Percentiles rank a stretch among this genome's conserved stretches.
Evolutionary conservation across 1,140 invertebrate genomes (phyloP).

Genomic region (Epicauta chinensis): DNA sequence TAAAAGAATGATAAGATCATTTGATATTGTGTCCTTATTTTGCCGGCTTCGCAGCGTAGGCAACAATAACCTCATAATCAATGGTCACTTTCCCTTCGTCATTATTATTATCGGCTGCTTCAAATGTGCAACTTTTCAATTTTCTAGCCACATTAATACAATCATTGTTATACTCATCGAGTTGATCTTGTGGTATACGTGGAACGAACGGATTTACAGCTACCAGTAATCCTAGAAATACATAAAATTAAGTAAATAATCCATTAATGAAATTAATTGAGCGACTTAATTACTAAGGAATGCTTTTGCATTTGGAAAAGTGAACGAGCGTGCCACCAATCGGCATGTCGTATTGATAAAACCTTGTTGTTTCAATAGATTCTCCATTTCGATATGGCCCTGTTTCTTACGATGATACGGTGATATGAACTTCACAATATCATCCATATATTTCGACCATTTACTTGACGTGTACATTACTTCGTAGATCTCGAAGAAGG

Average conservation of each 20-base stretch:
- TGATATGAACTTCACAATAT: conserved; percentile 58
- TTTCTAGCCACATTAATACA: conserved; percentile 47
- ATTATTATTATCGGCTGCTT: conserved; percentile 43
- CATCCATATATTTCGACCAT: conserved; percentile 62
- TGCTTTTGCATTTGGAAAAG: conserved; percentile 54
- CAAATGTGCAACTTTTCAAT: conserved; percentile 41
- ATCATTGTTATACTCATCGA: conserved; percentile 57
- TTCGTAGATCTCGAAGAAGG: conserved; percentile 64
- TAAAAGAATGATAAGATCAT: no score
- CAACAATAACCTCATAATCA: conserved; percentile 51
- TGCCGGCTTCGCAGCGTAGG: conserved; percentile 40
- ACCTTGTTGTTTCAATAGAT: conserved; percentile 56
- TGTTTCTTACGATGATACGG: conserved; percentile 57
- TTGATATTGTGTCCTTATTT: no score
- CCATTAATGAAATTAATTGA: conserved; percentile 26
- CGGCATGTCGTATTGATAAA: conserved; percentile 61
- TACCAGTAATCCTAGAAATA: no score
- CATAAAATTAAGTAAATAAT: no score
- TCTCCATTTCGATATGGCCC: conserved; percentile 55
- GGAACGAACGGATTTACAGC: conserved; percentile 68
- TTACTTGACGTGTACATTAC: conserved; percentile 50
- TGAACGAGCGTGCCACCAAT: conserved; percentile 54
- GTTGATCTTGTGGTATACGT: conserved; percentile 54
- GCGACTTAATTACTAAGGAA: conserved; percentile 49
- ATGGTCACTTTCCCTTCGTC: conserved; percentile 32